Evolutionary conservation across 2,113 vertebrate species (phyloP).

Genomic region (Todiramphus chloris): DNA sequence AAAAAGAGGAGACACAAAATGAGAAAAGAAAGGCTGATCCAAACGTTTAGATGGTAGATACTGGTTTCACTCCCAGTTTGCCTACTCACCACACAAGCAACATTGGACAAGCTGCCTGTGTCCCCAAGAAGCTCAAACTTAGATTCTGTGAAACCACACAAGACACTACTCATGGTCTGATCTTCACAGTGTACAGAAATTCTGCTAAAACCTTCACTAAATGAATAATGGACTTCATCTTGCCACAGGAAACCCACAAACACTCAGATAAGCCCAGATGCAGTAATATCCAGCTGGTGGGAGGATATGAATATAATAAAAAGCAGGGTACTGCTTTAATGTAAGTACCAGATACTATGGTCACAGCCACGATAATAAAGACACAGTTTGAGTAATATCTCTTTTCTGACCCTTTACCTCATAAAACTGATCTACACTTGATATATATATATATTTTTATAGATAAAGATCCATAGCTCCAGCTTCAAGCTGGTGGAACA

Average conservation of each 20-base stretch:
- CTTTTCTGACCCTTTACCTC: neutral
- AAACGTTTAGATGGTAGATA: neutral
- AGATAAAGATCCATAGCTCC: neutral
- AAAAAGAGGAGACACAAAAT: neutral
- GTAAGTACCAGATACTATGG: neutral
- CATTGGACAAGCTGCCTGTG: neutral
- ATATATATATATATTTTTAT: neutral
- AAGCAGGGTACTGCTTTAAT: neutral
- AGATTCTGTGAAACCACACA: neutral
- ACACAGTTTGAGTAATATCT: neutral
- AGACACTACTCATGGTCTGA: neutral
- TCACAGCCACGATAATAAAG: neutral
- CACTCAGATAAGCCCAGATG: neutral
- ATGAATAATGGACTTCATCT: neutral
- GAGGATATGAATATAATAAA: neutral
- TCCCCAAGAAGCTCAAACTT: neutral
- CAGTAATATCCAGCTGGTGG: neutral
- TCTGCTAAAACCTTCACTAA: neutral
- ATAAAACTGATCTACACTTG: neutral
- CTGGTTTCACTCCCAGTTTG: neutral
- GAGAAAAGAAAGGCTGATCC: neutral
- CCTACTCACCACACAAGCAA: neutral
- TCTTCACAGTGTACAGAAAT: neutral
- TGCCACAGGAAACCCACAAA: neutral
- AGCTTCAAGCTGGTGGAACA: neutral